Conservation (phyloP, 92 coral and sea anemone species). For the Actinostola sp. region DNA sequence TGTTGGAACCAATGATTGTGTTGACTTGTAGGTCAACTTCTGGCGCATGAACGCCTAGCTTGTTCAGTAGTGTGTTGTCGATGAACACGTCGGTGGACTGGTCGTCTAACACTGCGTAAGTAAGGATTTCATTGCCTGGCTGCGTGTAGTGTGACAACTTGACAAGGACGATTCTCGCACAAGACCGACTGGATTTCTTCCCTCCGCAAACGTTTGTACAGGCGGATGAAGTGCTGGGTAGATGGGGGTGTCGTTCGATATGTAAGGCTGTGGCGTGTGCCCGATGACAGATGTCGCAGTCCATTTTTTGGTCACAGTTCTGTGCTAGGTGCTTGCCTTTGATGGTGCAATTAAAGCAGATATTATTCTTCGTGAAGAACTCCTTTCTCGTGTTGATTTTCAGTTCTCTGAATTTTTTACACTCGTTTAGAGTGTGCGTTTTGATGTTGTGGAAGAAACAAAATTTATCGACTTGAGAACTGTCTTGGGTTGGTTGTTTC, state of each 20-base stretch:
- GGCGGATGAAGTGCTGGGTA: slow-evolving; percentile 34
- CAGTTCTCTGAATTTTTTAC: slow-evolving; percentile 60
- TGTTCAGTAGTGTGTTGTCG: slow-evolving; percentile 33
- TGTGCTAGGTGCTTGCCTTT: slow-evolving; percentile 38
- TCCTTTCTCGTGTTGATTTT: slow-evolving; percentile 36
- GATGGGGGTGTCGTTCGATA: neutral
- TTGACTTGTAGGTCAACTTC: slow-evolving; percentile 46
- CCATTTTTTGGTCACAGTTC: slow-evolving; percentile 35
- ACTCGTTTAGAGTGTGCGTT: slow-evolving; percentile 49
- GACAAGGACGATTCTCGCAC: slow-evolving; percentile 66
- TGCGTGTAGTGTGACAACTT: slow-evolving; percentile 23
- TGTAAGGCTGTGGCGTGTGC: slow-evolving; percentile 59
- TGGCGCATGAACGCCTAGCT: slow-evolving; percentile 30
- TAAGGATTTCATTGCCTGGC: slow-evolving; percentile 17
- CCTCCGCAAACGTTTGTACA: slow-evolving; percentile 71
- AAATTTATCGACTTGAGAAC: neutral
- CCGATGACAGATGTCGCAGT: slow-evolving; percentile 40
- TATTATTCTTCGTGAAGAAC: slow-evolving; percentile 38
- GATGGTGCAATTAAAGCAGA: slow-evolving; percentile 53
- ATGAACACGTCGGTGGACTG: slow-evolving; percentile 61
- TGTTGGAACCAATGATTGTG: slow-evolving; percentile 56
- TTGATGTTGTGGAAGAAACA: slow-evolving; percentile 52
- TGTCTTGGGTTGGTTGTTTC: too few species aligned
- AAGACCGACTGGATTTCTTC: slow-evolving; percentile 53
- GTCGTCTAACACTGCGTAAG: slow-evolving; percentile 49